Evolutionary conservation across 1,140 invertebrate genomes (phyloP).

Genomic region (Drosophila orena): DNA sequence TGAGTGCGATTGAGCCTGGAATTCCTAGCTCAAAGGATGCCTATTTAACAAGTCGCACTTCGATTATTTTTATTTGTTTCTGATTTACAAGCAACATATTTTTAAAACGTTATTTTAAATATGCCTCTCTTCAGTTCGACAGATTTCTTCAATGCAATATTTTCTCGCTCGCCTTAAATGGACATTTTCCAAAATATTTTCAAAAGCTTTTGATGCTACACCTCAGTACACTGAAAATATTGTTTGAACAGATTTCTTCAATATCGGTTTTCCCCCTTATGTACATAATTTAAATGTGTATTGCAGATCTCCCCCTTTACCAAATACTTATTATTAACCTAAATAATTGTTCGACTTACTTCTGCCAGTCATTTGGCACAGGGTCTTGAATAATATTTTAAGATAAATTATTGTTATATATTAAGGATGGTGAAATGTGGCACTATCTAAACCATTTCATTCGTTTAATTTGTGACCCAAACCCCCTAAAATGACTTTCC

Average conservation of each 20-base stretch:
- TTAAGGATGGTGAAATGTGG: constrained; percentile 23
- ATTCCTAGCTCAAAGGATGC: constrained; percentile 2
- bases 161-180: constrained; percentile 2
- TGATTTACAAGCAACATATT: background rate
- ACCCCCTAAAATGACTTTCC: background rate
- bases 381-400: constrained; percentile 6
- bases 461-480: constrained; percentile 14
- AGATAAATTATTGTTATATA: constrained; percentile 21
- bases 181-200: background rate
- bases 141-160: constrained; percentile 31
- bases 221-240: constrained; percentile 11
- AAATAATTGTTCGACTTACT: constrained; percentile 7
- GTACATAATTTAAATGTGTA: background rate
- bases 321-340: constrained; percentile 23
- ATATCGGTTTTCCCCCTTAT: background rate
- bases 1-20: constrained; percentile 40
- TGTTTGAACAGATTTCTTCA: constrained; percentile 31
- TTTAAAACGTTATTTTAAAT: constrained; percentile 14
- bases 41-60: constrained; percentile 21
- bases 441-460: background rate
- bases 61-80: constrained; percentile 10
- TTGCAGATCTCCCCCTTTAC: constrained; percentile 8
- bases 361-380: constrained; percentile 11
- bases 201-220: background rate
- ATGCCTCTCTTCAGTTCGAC: constrained; percentile 1